Base-by-base conservation (phyloP, 2,888 invertebrate genomes). In the Tenthredo notha region DNA sequence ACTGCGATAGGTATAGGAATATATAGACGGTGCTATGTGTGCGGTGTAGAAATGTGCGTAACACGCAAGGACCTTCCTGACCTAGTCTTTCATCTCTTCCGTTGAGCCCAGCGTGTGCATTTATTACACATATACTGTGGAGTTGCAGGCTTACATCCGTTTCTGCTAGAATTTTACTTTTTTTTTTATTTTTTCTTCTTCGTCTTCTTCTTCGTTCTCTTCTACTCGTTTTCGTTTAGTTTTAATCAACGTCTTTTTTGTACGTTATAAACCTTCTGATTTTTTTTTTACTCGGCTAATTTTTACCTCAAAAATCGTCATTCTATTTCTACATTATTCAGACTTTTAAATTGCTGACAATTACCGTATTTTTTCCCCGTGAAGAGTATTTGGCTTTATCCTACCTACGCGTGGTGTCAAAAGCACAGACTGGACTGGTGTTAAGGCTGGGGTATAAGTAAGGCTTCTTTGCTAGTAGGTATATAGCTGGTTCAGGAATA, bases 21-120 rank as follows among this genome's bases (percentile, higher is more conserved):
- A 29, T 83, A 83, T 40, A 67, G 47, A 25, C 33, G 43, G 43
- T 25, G 50, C 47, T 25, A 61, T 61, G 61, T 25, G 21, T 61
- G 25, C 50, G n/a, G 65, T 33, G 65, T 33, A 43, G 25, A 82
- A 82, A 82, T 65, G 83, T 50, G 65, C 83, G 83, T 67, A 29
- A 67, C 83, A 83, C 70, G 83, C 67, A 67, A 83, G 83, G 83
- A 70, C 80, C 61, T 80, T 83, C 83, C 83, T 83, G 83, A 83
- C 83, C 83, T 83, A 83, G 83, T 83, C 83, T 47, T 83, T 83
- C 83, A 65, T 83, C 70, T 67, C 58, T 80, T 80, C 61, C 80
- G 80, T 80, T 80, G 80, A 37, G 58, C 80, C 40, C 80, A 61
- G 78, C 61, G 21, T 37, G 25, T 10, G 80, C 61, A 80, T 58